phyloP scores from a whole-genome alignment of 2,797 vertebrate genomes.

The Myioborus miniatus region DNA sequence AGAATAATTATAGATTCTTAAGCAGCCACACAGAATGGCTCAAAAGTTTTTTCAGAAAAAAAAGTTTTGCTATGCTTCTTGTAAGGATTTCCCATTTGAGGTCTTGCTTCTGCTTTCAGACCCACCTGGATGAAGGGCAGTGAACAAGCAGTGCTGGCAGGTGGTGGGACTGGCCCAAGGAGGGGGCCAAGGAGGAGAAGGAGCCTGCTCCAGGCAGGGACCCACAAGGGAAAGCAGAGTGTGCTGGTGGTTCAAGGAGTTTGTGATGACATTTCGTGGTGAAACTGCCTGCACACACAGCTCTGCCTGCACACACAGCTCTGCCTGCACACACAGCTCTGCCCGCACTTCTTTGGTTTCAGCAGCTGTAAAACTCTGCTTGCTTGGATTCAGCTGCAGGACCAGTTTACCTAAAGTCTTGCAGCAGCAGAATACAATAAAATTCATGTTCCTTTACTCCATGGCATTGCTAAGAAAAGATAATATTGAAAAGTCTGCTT shows the following conservation, averaged over 20 bases:
- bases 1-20: background rate
- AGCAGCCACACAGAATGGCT: background rate
- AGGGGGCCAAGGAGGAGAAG: accelerated
- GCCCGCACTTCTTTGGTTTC: background rate
- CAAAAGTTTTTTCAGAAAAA: background rate
- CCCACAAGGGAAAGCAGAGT: accelerated
- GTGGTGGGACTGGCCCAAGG: background rate
- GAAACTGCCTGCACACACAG: background rate
- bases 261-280: accelerated
- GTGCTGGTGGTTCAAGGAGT: background rate
- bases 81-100: background rate
- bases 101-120: background rate
- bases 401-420: background rate
- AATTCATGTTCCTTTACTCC: background rate
- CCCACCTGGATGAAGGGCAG: background rate
- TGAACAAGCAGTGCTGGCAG: background rate
- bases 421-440: background rate
- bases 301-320: background rate
- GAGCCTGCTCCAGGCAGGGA: background rate
- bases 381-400: background rate
- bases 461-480: background rate
- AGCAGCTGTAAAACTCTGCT: background rate
- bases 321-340: accelerated
- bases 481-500: background rate
- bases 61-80: background rate